These are phyloP conservation scores for Agapornis canus DNA, from an alignment of 2,797 vertebrate species.

Conservation along the genomic window DNA sequence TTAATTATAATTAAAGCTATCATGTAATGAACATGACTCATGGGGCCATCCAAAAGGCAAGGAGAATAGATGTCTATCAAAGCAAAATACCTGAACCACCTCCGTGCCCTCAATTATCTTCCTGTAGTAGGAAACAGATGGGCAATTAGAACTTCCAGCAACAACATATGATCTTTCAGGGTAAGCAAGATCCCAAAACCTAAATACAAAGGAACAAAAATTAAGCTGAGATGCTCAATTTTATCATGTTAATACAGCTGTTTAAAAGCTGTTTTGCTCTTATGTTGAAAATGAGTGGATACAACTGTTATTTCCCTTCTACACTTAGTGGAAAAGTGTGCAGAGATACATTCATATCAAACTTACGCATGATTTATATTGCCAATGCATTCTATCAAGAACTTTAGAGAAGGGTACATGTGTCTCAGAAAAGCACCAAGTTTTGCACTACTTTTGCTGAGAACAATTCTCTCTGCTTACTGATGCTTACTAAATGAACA, in stretches of 20 bases:
- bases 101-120: conserved; percentile 98
- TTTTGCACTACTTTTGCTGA: neutral
- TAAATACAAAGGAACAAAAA: conserved; percentile 47
- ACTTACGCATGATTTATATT: neutral
- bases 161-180: conserved; percentile 96
- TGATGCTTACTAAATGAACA: neutral
- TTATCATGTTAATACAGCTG: neutral
- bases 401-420: neutral
- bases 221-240: neutral
- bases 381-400: neutral
- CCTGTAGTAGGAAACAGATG: conserved; percentile 92
- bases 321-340: neutral
- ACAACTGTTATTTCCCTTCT: neutral
- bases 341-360: neutral
- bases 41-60: neutral
- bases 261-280: neutral
- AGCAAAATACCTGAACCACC: conserved; percentile 88
- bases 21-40: neutral
- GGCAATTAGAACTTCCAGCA: conserved; percentile 87
- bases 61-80: neutral
- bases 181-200: conserved; percentile 98
- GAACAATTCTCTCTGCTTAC: neutral
- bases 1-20: neutral
- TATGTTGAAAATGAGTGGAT: neutral
- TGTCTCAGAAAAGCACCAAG: neutral